Conservation (phyloP, 2,797 vertebrate genomes). For the Alcedo atthis region DNA sequence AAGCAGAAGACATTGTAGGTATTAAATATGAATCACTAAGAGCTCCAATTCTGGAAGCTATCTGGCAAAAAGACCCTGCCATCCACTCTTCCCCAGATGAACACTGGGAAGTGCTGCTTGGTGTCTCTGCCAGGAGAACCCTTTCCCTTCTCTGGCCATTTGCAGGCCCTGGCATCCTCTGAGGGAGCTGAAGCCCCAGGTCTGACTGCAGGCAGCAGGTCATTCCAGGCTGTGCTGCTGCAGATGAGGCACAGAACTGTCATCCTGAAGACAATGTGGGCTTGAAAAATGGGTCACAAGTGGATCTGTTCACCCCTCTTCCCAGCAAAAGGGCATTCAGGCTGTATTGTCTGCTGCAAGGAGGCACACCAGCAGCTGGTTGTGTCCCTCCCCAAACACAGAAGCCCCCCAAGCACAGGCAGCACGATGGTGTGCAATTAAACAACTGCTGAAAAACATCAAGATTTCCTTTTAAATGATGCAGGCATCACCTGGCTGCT, state of each 20-base stretch:
- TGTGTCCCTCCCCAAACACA: neutral
- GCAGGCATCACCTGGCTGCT: neutral
- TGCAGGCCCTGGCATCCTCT: neutral
- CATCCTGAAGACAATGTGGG: neutral
- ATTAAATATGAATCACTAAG: neutral
- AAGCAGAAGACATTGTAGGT: neutral
- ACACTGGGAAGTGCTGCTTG: neutral
- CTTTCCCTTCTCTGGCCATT: neutral
- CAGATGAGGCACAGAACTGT: neutral
- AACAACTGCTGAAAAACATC: neutral
- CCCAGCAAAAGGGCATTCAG: neutral
- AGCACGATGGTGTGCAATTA: neutral
- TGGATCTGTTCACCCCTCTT: neutral
- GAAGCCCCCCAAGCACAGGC: neutral
- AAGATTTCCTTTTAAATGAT: neutral
- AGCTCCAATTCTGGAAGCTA: neutral
- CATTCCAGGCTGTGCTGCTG: neutral
- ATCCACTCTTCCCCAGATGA: neutral
- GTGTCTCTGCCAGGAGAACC: neutral
- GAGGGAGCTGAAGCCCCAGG: neutral
- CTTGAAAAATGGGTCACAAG: constrained; percentile 66
- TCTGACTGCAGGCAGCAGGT: neutral
- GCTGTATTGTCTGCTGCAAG: neutral
- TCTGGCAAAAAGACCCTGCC: neutral
- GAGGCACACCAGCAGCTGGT: neutral